A percentile compares a stretch with the other conserved stretches of the same genome.
Conservation (phyloP, 2,797 vertebrate genomes). For the Acropternis orthonyx region DNA sequence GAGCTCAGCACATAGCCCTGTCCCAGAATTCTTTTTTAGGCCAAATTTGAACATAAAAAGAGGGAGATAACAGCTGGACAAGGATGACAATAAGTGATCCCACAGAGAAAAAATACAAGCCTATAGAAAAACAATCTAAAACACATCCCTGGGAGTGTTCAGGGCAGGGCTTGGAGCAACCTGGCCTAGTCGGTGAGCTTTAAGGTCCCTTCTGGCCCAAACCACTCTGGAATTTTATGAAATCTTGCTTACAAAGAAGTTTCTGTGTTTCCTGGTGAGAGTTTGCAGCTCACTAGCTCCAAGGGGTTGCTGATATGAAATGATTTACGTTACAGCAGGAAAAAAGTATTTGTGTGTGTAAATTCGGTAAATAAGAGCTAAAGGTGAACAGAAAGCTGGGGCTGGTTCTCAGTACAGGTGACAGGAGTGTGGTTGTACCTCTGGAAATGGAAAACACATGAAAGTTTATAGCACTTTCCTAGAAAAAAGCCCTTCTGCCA, state of each 20-base stretch:
- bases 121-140: background rate
- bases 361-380: background rate
- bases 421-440: background rate
- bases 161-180: fast-evolving
- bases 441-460: background rate
- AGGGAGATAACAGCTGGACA: background rate
- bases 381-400: background rate
- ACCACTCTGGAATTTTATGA: background rate
- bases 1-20: fast-evolving
- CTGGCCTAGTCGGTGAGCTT: background rate
- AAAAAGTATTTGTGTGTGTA: fast-evolving
- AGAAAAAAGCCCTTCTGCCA: background rate
- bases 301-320: background rate
- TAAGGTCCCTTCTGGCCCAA: background rate
- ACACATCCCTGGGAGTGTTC: fast-evolving
- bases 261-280: background rate
- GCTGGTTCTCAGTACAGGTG: background rate
- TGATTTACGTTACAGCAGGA: fast-evolving
- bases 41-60: background rate
- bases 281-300: background rate
- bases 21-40: background rate
- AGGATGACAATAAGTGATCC: background rate
- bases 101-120: background rate
- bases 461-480: too few relatives aligned
- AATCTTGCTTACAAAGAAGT: background rate